phyloP scores from a whole-genome alignment of 2,113 vertebrate species.

The Falcunculus frontatus region DNA sequence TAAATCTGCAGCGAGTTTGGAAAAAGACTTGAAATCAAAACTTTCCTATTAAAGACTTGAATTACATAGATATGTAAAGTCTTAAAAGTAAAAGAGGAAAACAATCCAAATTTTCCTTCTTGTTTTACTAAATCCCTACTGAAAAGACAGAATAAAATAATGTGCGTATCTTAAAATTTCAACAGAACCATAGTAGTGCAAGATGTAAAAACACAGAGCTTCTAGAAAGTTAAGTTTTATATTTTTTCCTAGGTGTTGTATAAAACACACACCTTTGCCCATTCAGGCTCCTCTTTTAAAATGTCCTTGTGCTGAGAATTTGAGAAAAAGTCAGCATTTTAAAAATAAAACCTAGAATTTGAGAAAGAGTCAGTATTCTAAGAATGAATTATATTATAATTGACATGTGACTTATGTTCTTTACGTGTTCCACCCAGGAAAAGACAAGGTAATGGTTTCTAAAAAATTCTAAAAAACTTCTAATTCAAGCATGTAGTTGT shows the following conservation, averaged over 20 bases:
- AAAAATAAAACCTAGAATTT: neutral
- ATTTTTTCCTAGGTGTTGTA: neutral
- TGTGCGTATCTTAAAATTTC: neutral
- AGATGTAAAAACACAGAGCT: neutral
- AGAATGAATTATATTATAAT: neutral
- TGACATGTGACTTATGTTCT: neutral
- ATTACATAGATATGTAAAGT: neutral
- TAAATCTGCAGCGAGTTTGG: neutral
- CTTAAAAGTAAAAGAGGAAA: neutral
- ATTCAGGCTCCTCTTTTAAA: neutral
- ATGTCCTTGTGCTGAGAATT: neutral
- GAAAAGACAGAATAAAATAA: neutral
- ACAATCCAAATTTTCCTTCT: neutral
- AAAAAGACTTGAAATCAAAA: neutral
- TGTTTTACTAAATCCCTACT: neutral
- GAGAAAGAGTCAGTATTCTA: neutral
- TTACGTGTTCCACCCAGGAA: neutral
- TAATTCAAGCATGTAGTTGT: slow-evolving; percentile 28
- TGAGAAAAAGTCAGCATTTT: neutral
- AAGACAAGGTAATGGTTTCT: neutral
- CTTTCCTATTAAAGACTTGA: neutral
- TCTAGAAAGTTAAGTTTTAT: neutral
- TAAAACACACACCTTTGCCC: neutral
- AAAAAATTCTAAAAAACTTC: neutral
- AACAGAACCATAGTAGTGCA: neutral